These are phyloP conservation scores for Petromus typicus DNA, from an alignment of 2,113 vertebrate genomes.

Conservation along the genomic window DNA sequence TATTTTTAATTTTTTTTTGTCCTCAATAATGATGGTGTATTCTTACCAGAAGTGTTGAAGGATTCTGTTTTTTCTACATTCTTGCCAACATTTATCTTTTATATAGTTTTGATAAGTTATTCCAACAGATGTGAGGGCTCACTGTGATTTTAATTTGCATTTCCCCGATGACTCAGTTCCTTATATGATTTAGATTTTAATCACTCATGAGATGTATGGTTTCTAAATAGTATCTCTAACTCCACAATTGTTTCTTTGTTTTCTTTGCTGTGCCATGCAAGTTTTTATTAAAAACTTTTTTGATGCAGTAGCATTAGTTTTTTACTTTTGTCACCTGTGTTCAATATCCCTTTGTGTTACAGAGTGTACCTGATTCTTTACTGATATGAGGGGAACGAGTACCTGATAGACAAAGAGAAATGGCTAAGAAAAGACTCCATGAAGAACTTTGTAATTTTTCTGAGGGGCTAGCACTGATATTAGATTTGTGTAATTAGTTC, in stretches of 20 bases:
- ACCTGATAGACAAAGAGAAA: background rate
- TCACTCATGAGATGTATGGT: background rate
- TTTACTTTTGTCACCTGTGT: background rate
- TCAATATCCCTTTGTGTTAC: background rate
- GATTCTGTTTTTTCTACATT: background rate
- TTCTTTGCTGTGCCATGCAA: background rate
- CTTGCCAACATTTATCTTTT: background rate
- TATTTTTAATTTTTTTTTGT: background rate
- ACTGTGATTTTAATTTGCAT: background rate
- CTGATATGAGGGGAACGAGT: background rate
- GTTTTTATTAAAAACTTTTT: background rate
- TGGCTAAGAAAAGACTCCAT: background rate
- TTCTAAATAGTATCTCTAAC: background rate
- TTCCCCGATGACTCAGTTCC: background rate
- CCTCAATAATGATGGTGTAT: background rate
- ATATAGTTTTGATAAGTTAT: background rate
- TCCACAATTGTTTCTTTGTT: background rate
- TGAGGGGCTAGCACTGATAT: background rate
- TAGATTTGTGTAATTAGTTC: background rate
- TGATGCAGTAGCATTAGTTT: background rate
- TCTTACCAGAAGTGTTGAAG: background rate
- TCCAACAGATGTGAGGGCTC: background rate
- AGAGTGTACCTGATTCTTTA: background rate
- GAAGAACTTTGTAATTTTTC: background rate
- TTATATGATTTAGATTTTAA: background rate